Percentiles rank a stretch among this genome's conserved stretches.
phyloP scores from a whole-genome alignment of 2,113 vertebrate species.

The Rhadina sibilatrix region DNA sequence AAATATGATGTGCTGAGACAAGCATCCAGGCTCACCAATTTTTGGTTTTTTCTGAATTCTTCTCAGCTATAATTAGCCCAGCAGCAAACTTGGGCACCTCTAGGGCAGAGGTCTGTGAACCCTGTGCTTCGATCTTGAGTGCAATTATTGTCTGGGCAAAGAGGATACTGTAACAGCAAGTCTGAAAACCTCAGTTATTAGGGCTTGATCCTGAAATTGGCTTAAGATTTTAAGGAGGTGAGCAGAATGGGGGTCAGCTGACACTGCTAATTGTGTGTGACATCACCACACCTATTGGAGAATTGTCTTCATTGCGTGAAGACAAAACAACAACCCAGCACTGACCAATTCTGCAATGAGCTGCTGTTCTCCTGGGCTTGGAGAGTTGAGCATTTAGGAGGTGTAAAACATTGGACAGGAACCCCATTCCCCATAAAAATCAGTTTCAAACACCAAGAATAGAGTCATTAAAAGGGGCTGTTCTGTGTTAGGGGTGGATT shows the following conservation, averaged over 20 bases:
- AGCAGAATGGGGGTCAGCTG: neutral
- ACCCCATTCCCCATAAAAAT: neutral
- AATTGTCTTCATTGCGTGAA: neutral
- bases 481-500: accelerated
- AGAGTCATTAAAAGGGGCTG: neutral
- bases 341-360: neutral
- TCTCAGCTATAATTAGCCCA: neutral
- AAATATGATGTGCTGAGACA: neutral
- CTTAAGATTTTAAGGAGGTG: neutral
- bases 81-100: neutral
- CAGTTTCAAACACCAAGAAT: neutral
- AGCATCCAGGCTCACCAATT: neutral
- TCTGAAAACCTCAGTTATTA: neutral
- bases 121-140: accelerated
- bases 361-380: neutral
- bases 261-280: neutral
- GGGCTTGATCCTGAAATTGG: neutral
- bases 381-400: neutral
- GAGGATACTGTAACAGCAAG: neutral
- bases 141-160: neutral
- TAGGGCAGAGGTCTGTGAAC: neutral
- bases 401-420: accelerated
- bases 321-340: neutral
- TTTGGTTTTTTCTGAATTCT: neutral
- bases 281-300: neutral